Evolutionary conservation across 2,797 vertebrate species (phyloP), one percentile per base, ranked within the genome.

Genomic region (Luscinia megarhynchos): DNA sequence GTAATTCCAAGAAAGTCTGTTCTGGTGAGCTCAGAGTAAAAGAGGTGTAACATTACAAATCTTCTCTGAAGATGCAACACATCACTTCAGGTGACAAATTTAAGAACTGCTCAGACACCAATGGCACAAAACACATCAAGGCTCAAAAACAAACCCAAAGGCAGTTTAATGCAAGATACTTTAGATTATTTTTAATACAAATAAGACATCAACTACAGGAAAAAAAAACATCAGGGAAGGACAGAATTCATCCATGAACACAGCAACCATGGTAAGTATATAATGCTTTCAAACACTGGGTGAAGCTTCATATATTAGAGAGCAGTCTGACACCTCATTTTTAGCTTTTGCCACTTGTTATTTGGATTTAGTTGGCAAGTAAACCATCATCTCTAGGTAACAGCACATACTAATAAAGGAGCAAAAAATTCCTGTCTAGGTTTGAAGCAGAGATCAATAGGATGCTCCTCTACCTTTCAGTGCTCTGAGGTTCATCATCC

Each of bases 301-400:
- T 63, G 45, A 69, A 76, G 29, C 32, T 80, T 63, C 89, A 53
- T 10, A 55, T 77, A 79, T 26, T 66, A 68, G 46, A 84, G 58
- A 81, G 24, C 46, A 91, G 43, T 21, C 89, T 96, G 77, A 4
- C 50, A 75, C 34, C 48, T 40, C 10, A 3, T 17, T 83, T 91
- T 74, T 53, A 89, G 72, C 41, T 92, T 83, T 79, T 87, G 38
- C 40, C 36, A 85, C 29, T 82, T 14, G 4, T 15, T 66, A 29
- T 72, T 87, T 55, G 23, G 59, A 89, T 84, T 94, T 69, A 79
- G 40, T 73, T 61, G 80, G 50, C 3, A 6, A 83, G 29, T 43
- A 91, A 89, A 61, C 6, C 26, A 64, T 24, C 64, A 89, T 48
- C 76, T 85, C 84, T 61, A 91, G 76, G 82, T 68, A 92, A 92